A percentile compares a stretch with the other conserved stretches of the same genome.
These are phyloP conservation scores for Micromys minutus DNA, from an alignment of 2,113 vertebrate genomes.

Conservation along the genomic window DNA sequence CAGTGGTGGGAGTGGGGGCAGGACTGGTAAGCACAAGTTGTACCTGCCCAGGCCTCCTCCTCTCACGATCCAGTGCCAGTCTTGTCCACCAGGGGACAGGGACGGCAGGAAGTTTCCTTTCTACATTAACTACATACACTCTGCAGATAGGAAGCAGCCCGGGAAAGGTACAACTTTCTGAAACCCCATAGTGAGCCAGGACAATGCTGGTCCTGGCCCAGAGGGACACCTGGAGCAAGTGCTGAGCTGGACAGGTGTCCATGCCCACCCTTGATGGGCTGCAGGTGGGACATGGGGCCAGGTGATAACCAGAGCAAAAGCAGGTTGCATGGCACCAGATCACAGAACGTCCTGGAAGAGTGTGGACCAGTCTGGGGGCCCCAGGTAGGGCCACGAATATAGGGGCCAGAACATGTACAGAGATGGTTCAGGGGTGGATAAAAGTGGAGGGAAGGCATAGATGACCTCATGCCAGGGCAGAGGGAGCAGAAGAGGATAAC, in stretches of 20 bases:
- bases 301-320: background rate
- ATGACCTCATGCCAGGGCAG: background rate
- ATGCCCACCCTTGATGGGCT: background rate
- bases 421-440: background rate
- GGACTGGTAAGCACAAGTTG: fast-evolving
- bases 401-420: too few species aligned
- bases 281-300: background rate
- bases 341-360: background rate
- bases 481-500: background rate
- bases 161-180: background rate
- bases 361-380: fast-evolving
- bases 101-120: too few species aligned
- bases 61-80: too few species aligned
- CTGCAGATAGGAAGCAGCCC: background rate
- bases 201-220: background rate
- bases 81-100: fast-evolving
- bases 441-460: background rate
- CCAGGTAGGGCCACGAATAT: background rate
- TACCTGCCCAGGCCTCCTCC: too few species aligned
- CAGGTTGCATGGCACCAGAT: background rate
- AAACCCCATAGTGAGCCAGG: background rate
- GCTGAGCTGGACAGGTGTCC: background rate
- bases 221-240: fast-evolving
- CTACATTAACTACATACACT: fast-evolving
- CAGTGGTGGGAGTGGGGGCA: background rate